Evolutionary conservation across 2,113 vertebrate genomes (phyloP).

Genomic region (Megalops atlanticus): DNA sequence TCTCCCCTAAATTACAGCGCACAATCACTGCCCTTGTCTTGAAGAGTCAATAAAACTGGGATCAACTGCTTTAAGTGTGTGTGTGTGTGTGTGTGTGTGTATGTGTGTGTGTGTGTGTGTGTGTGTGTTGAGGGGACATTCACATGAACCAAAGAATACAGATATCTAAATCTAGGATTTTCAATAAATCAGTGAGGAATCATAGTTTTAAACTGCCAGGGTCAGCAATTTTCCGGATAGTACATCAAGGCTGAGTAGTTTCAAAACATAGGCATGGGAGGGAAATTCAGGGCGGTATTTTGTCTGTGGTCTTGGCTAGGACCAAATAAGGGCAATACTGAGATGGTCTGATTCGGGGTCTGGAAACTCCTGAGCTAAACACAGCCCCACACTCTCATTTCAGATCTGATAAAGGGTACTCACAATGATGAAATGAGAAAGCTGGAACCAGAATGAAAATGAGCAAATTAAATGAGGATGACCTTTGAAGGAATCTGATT

Average conservation of each 20-base stretch:
- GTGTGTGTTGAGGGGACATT: neutral
- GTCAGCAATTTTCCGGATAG: slow-evolving; percentile 5
- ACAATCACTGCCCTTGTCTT: neutral
- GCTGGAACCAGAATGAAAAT: neutral
- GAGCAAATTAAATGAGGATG: slow-evolving; percentile 1
- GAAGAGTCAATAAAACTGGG: neutral
- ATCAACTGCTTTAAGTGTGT: slow-evolving; percentile 6
- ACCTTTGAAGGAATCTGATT: neutral
- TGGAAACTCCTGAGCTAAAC: slow-evolving; percentile 8
- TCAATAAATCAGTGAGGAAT: neutral
- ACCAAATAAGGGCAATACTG: slow-evolving; percentile 3
- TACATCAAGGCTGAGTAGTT: neutral
- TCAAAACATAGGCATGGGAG: neutral
- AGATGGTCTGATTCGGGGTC: neutral
- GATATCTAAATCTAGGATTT: neutral
- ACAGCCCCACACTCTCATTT: neutral
- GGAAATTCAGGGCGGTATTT: neutral
- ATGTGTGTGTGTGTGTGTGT: neutral
- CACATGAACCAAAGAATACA: neutral
- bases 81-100: neutral
- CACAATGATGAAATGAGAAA: neutral
- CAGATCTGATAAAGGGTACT: slow-evolving; percentile 7
- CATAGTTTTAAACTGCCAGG: neutral
- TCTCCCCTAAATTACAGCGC: slow-evolving; percentile 33
- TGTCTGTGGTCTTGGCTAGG: neutral